Percentiles rank a stretch among this genome's conserved stretches.
Evolutionary conservation across 2,888 invertebrate species (phyloP).

Genomic region (Clanis bilineata): DNA sequence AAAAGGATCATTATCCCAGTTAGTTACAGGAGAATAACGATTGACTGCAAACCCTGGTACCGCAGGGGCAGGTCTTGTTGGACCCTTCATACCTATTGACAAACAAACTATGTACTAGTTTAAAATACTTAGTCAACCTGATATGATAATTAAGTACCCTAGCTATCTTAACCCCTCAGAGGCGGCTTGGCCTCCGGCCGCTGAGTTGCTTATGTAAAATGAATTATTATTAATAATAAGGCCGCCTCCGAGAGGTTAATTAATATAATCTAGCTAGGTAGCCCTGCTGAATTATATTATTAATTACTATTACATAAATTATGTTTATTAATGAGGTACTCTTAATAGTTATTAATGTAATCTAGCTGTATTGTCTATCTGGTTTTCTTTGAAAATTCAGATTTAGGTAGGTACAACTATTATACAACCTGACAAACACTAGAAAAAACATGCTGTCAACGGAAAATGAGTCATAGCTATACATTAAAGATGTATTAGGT

Average conservation of each 20-base stretch:
- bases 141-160: too few relatives aligned
- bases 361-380: background rate
- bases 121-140: too few relatives aligned
- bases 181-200: too few relatives aligned
- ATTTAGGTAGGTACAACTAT: constrained; percentile 17
- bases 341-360: background rate
- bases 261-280: too few relatives aligned
- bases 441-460: background rate
- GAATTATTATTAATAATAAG: too few relatives aligned
- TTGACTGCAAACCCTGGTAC: constrained; percentile 66
- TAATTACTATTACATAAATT: too few relatives aligned
- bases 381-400: background rate
- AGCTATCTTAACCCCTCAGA: too few relatives aligned
- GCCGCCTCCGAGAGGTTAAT: too few relatives aligned
- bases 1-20: constrained; percentile 78
- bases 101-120: background rate
- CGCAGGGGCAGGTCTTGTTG: constrained; percentile 82
- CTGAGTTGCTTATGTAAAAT: too few relatives aligned
- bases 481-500: constrained; percentile 2
- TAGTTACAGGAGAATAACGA: constrained; percentile 80
- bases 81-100: constrained; percentile 82
- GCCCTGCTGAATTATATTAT: too few relatives aligned
- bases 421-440: constrained; percentile 15
- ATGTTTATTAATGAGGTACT: too few relatives aligned
- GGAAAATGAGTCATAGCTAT: constrained; percentile 19